Evolutionary conservation across 2,888 invertebrate species (phyloP), one percentile per base, ranked within the genome.

Genomic region (Xiphydria camelus): DNA sequence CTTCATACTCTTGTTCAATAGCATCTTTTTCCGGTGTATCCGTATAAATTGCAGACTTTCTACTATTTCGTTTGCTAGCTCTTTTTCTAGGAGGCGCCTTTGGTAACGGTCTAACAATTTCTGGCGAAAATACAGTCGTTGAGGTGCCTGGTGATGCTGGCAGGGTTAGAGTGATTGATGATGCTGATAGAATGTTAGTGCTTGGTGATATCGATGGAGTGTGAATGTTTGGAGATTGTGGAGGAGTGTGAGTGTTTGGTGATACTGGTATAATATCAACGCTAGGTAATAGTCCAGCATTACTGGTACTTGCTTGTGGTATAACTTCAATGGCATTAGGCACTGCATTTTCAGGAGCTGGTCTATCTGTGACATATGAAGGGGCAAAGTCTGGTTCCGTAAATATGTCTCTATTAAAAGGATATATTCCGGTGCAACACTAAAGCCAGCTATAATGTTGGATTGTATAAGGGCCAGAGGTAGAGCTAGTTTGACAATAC

Each of bases 381-480:
- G 54, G 52, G 19, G 38, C 26, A 47, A 58, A 59, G 21, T 58
- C 58, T 17, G 23, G 29, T 15, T 45, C 49, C 15, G 15, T 19
- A 40, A 54, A 54, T 23, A 55, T 49, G 37, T 56, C 44, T 33
- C 42, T 25, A 26, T 55, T 55, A 33, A 26, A 53, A 6, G 54
- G 51, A 20, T 18, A 41, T 14, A 55, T 49, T 5, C 55, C 51
- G 12, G 49, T 49, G 31, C 17, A n/a, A n/a, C 31, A 10, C 22
- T 20, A 37, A 57, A 59, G n/a, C 53, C 56, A 22, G 36, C 38
- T 20, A 26, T 49, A 40, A 56, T 58, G 20, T 55, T 58, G 7
- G 19, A 39, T 29, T 25, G 41, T 3, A 36, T 51, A 6, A 33
- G 10, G 9, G 47, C 47, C n/a, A 42, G 19, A 5, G 46, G 41